phyloP scores from a whole-genome alignment of 37 sponge, comb jelly and placozoan genomes.

The Haliclona indistincta region DNA sequence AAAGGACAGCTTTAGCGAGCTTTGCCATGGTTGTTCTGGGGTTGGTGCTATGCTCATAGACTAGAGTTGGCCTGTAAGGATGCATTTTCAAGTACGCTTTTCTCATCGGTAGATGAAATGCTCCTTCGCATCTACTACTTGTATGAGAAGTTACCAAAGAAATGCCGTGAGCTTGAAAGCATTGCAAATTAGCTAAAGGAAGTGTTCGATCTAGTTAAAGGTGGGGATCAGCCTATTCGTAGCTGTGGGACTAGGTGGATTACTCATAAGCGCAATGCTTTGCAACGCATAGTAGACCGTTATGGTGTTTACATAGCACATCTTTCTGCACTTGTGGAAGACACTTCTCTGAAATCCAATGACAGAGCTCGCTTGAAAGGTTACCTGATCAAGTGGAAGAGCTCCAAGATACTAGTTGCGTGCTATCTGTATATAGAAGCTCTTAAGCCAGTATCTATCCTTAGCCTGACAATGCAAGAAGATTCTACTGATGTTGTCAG shows the following conservation, averaged over 20 bases:
- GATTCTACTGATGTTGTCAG: too few species aligned
- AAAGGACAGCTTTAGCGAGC: conserved; percentile 38
- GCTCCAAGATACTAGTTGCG: too few species aligned
- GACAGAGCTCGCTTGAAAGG: too few species aligned
- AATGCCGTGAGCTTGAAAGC: conserved; percentile 35
- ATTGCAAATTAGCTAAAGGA: conserved; percentile 45
- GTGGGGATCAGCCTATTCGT: conserved; percentile 48
- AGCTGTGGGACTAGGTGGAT: conserved; percentile 55
- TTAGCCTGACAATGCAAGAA: too few species aligned
- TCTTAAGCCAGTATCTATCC: too few species aligned
- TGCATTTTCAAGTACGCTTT: conserved; percentile 31
- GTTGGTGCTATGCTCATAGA: conserved; percentile 61
- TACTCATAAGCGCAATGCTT: conserved; percentile 43
- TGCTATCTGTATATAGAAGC: too few species aligned
- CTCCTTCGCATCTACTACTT: conserved; percentile 55
- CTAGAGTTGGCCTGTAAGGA: conserved; percentile 62
- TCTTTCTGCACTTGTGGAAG: conserved; percentile 20
- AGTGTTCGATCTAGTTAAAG: conserved; percentile 43
- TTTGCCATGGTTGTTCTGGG: conserved; percentile 57
- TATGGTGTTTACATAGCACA: conserved; percentile 55
- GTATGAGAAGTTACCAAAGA: conserved; percentile 57
- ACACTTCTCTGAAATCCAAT: conserved; percentile 18
- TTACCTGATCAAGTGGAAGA: too few species aligned
- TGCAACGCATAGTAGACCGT: conserved; percentile 57
- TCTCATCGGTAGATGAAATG: conserved; percentile 52